phyloP scores from a whole-genome alignment of 2,113 vertebrate genomes.

The Clarias magur region DNA sequence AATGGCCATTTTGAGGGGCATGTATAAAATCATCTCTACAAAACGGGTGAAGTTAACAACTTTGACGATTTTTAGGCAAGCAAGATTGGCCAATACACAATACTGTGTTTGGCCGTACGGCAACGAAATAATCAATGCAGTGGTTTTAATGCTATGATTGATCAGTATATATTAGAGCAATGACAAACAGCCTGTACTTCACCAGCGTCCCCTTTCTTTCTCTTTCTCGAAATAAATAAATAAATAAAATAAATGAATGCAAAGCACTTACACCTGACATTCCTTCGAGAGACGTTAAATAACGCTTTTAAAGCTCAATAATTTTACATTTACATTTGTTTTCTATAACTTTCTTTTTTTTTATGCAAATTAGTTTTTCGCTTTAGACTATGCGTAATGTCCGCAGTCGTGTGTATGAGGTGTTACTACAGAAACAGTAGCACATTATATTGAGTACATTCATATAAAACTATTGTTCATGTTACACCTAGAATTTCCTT shows the following conservation, averaged over 20 bases:
- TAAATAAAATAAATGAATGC: too few species aligned
- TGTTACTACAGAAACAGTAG: neutral
- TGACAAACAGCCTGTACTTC: neutral
- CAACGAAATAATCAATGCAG: too few species aligned
- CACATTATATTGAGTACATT: neutral
- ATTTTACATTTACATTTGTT: neutral
- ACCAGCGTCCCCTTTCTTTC: neutral
- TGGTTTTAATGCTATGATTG: too few species aligned
- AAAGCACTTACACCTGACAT: neutral
- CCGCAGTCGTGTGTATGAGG: neutral
- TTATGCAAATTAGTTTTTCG: neutral
- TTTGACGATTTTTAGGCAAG: too few species aligned
- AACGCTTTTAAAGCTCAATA: neutral
- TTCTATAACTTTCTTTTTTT: too few species aligned
- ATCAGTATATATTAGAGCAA: neutral
- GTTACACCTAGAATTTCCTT: neutral
- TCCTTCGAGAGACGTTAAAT: neutral
- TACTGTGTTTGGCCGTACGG: too few species aligned
- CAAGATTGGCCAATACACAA: too few species aligned
- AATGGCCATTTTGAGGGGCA: too few species aligned
- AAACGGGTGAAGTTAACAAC: too few species aligned
- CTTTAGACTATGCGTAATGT: neutral
- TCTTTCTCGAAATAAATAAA: neutral
- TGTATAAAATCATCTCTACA: too few species aligned
- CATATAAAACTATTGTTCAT: neutral